Conservation (phyloP, 2,797 vertebrate genomes). For the Muscicapa comitata region DNA sequence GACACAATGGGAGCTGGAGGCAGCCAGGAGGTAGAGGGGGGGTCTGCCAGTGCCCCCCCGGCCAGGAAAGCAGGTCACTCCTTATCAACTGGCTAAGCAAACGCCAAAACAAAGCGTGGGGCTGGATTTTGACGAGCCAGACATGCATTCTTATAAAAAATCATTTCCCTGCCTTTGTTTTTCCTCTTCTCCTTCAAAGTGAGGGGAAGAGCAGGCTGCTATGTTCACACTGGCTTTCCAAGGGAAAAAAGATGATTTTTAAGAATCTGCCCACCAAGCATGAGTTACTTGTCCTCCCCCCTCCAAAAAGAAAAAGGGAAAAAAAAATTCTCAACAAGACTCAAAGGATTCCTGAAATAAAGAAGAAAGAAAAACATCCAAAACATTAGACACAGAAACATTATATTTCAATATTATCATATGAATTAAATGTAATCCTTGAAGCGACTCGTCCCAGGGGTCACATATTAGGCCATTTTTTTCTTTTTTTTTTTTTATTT, state of each 20-base stretch:
- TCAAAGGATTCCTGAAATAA: slow-evolving; percentile 68
- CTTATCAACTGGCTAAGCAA: slow-evolving; percentile 42
- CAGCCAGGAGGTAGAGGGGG: slow-evolving; percentile 41
- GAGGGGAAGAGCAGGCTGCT: slow-evolving; percentile 24
- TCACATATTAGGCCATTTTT: slow-evolving; percentile 77
- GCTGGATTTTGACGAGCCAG: slow-evolving; percentile 66
- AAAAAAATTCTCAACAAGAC: slow-evolving; percentile 46
- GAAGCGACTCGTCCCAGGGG: slow-evolving; percentile 77
- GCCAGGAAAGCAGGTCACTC: slow-evolving; percentile 45
- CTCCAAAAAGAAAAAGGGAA: neutral
- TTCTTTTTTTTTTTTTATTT: slow-evolving; percentile 73
- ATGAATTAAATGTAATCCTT: slow-evolving; percentile 82
- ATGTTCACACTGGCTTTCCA: slow-evolving; percentile 32
- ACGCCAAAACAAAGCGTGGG: slow-evolving; percentile 65
- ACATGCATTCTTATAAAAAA: slow-evolving; percentile 57
- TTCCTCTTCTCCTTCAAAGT: slow-evolving; percentile 21
- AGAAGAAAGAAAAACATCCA: slow-evolving; percentile 70
- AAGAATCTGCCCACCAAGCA: slow-evolving; percentile 58
- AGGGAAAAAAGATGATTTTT: slow-evolving; percentile 62
- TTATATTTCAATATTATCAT: slow-evolving; percentile 84
- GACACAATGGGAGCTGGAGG: slow-evolving; percentile 32
- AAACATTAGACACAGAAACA: slow-evolving; percentile 72
- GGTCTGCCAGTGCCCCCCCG: neutral
- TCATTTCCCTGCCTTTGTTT: slow-evolving; percentile 64
- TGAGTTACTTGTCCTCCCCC: slow-evolving; percentile 21